phyloP scores from a whole-genome alignment of 2,888 invertebrate species.

The Agonopterix heracliana region DNA sequence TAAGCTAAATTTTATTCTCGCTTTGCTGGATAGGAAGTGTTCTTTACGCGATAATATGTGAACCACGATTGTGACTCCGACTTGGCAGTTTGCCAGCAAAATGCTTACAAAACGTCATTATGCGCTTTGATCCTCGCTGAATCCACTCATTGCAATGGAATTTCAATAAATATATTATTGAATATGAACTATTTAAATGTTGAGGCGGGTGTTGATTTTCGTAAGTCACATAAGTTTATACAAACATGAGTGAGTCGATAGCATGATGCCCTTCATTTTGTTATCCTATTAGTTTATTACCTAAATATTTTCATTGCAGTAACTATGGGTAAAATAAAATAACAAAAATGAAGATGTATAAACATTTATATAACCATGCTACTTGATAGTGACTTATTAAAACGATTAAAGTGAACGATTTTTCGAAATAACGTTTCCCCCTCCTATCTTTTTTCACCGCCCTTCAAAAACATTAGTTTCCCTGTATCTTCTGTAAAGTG shows the following conservation, averaged over 20 bases:
- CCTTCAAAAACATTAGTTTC: neutral
- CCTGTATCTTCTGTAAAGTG: too few relatives aligned
- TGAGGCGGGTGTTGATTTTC: neutral
- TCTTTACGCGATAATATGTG: constrained; percentile 8
- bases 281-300: too few relatives aligned
- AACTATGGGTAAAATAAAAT: too few relatives aligned
- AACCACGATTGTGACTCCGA: constrained; percentile 12
- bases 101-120: constrained; percentile 11
- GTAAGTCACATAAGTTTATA: neutral
- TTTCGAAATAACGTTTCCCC: too few relatives aligned
- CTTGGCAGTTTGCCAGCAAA: constrained; percentile 14
- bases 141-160: constrained; percentile 8
- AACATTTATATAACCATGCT: too few relatives aligned
- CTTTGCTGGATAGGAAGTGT: constrained; percentile 9
- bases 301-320: too few relatives aligned
- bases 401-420: too few relatives aligned
- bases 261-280: neutral
- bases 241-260: constrained; percentile 7
- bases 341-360: too few relatives aligned
- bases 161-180: constrained; percentile 3
- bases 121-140: constrained; percentile 6
- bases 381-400: too few relatives aligned
- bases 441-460: too few relatives aligned
- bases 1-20: too few relatives aligned
- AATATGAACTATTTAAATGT: neutral